Percentiles rank a stretch among this genome's conserved stretches.
phyloP scores from a whole-genome alignment of 2,888 invertebrate species.

The Glyphotaelius pellucidus region DNA sequence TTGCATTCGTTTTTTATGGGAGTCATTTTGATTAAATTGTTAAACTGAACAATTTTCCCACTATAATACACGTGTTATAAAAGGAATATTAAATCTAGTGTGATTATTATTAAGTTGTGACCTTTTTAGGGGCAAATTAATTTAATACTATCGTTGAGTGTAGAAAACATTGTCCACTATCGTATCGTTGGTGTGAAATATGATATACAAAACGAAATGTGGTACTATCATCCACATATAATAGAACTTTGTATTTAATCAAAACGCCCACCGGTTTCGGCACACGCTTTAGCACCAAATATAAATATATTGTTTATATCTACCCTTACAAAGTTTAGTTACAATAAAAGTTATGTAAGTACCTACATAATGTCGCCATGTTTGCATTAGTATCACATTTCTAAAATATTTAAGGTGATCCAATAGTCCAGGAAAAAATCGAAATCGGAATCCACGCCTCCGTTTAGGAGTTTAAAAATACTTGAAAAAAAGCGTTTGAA shows the following conservation, averaged over 20 bases:
- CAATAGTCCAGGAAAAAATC: too few species aligned
- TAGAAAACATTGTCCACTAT: not conserved
- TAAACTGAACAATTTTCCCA: not conserved
- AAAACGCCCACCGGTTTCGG: not conserved
- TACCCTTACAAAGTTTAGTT: not conserved
- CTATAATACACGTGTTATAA: not conserved
- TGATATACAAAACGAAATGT: not conserved
- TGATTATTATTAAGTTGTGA: not conserved
- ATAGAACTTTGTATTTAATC: not conserved
- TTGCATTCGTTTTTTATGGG: conserved; percentile 9
- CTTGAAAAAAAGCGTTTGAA: too few species aligned
- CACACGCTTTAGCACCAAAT: not conserved
- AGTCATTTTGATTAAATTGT: conserved; percentile 4
- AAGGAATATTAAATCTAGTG: not conserved
- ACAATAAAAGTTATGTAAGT: not conserved
- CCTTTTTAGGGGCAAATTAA: not conserved
- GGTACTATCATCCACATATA: not conserved
- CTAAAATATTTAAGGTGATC: not conserved
- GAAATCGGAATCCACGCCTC: too few species aligned
- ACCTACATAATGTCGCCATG: not conserved
- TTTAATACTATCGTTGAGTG: not conserved
- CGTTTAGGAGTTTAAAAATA: too few species aligned
- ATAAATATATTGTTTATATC: too few species aligned
- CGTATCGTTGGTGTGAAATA: not conserved
- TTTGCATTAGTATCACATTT: not conserved